phyloP scores from a whole-genome alignment of 2,888 invertebrate species.

The Tetanocera ferruginea region DNA sequence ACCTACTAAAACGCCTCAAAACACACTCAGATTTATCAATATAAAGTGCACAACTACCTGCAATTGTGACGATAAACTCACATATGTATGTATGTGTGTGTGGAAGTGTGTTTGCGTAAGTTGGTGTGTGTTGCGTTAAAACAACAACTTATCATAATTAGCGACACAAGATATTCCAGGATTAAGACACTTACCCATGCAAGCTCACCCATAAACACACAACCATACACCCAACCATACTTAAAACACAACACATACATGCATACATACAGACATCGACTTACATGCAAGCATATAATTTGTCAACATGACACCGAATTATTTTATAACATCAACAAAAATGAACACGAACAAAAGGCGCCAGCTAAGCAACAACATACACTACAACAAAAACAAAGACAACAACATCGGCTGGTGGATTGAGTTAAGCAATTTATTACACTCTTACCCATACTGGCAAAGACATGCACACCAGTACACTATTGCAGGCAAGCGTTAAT shows the following conservation, averaged over 20 bases:
- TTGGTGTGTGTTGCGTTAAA: not conserved
- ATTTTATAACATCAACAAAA: slow-evolving; percentile 7
- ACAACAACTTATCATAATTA: not conserved
- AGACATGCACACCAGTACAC: not conserved
- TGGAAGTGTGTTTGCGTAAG: not conserved
- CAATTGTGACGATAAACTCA: not conserved
- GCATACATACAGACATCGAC: not conserved
- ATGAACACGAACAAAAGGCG: not conserved
- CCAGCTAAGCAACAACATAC: not conserved
- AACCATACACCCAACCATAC: not conserved
- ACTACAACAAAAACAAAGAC: too few species aligned
- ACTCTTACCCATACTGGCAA: not conserved
- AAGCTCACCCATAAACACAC: not conserved
- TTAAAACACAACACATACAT: not conserved
- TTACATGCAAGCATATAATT: too few species aligned
- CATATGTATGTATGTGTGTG: not conserved
- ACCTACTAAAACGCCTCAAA: too few species aligned
- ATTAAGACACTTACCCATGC: slow-evolving; percentile 6
- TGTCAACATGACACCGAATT: slow-evolving; percentile 3
- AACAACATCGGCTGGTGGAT: too few species aligned
- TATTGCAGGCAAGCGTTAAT: not conserved
- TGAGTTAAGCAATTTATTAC: not conserved
- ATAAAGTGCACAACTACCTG: not conserved
- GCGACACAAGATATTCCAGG: not conserved
- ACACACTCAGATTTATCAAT: too few species aligned